Base-by-base conservation (phyloP, 64 coral and sea anemone genomes). In the Porites australiensis region DNA sequence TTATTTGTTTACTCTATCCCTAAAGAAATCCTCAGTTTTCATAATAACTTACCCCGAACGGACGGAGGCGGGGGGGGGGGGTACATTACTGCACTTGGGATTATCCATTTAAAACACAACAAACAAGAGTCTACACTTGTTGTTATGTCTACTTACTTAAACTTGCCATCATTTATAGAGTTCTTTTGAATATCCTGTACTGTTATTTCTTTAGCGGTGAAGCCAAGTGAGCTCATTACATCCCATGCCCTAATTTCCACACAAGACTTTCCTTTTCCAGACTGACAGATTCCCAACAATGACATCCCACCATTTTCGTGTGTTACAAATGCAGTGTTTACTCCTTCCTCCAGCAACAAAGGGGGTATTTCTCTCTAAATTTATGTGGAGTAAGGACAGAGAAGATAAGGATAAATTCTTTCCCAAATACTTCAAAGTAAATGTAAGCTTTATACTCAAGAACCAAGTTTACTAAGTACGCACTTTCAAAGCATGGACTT, bases 191-290 rank as follows among this genome's bases (percentile, higher is more conserved):
- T 46, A 63, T 98, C 95, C 77, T 98, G 95, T 2, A 90, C 92
- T 15, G 59, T 47, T 12, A 98, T 79, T 52, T 98, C 95, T 21
- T 91, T 98, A 47, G 95, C 82, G 68, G 88, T 88, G 70, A 98
- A 98, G 2, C 95, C 95, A 55, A 98, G 48, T 45, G 92, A 87
- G 13, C 81, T 94, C 88, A 94, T 94, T 44, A 94, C 59, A 69
- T 98, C 95, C 95, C 95, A 98, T 4, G 85, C 88, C 62, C 60
- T 98, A 59, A 98, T 76, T 48, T 98, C 95, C n/a, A 98, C 5
- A 18, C 77, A 63, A 9, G 74, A 82, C 89, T 77, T 98, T n/a
- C 92, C 95, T 84, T 98, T 98, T 13, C 67, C 77, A 77, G 90
- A 94, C 48, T 62, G 3, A 23, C 49, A 75, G 10, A 88, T 75